Evolutionary conservation across 2,113 vertebrate genomes (phyloP).

Genomic region (Istiophorus platypterus): DNA sequence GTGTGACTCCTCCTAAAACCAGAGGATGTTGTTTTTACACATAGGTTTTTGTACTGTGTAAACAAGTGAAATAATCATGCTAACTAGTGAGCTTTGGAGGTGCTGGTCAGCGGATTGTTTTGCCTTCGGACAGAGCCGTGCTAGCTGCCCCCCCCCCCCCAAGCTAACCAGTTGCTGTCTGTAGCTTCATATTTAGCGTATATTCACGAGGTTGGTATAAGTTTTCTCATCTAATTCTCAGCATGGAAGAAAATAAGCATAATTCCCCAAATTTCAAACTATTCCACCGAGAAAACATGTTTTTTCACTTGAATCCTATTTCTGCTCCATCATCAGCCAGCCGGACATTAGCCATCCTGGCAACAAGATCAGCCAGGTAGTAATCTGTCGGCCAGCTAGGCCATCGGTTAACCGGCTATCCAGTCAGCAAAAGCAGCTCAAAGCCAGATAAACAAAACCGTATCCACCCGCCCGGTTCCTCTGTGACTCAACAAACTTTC

Average conservation of each 20-base stretch:
- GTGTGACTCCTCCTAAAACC: not conserved
- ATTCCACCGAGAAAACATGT: not conserved
- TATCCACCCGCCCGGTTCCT: slow-evolving; percentile 30
- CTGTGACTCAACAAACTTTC: slow-evolving; percentile 61
- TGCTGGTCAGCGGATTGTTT: not conserved
- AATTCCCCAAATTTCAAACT: slow-evolving; percentile 5
- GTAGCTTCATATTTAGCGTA: not conserved
- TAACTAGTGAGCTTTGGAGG: not conserved
- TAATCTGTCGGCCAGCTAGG: slow-evolving; percentile 9
- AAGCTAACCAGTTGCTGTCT: not conserved
- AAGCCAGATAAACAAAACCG: slow-evolving; percentile 53
- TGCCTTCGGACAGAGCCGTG: not conserved
- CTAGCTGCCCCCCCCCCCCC: no score
- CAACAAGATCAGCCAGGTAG: slow-evolving; percentile 42
- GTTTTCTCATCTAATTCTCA: not conserved
- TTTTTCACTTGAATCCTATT: slow-evolving; percentile 5
- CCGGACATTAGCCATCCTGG: slow-evolving; percentile 19
- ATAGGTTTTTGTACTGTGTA: no score
- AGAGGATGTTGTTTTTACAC: no score
- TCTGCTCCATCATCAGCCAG: slow-evolving; percentile 23
- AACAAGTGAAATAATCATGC: not conserved
- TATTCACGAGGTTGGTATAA: not conserved
- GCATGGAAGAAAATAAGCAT: not conserved
- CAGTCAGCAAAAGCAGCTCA: slow-evolving; percentile 20
- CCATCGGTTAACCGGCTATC: slow-evolving; percentile 6